Percentiles rank a stretch among this genome's conserved stretches.
These are phyloP conservation scores for Andrena dorsata DNA, from an alignment of 2,888 invertebrate species.

Conservation along the genomic window DNA sequence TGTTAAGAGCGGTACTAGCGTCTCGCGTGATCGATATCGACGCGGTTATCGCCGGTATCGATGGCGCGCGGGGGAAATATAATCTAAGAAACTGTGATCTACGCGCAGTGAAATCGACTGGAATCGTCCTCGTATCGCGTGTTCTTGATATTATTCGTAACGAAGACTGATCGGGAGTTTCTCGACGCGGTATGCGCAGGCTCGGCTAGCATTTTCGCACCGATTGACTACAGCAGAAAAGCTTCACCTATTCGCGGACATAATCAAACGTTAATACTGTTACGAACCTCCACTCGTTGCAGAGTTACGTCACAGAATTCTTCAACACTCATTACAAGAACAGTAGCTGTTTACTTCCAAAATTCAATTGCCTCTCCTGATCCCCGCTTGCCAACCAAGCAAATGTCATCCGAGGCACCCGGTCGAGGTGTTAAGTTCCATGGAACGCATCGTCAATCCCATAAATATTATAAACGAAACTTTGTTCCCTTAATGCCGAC, in stretches of 20 bases:
- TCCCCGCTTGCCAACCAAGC: background rate
- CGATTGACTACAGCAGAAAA: background rate
- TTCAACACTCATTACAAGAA: too few relatives aligned
- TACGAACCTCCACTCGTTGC: too few relatives aligned
- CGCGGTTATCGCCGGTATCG: conserved; percentile 53
- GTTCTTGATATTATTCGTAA: conserved; percentile 32
- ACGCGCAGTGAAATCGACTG: conserved; percentile 52
- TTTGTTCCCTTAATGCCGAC: background rate
- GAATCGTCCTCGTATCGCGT: conserved; percentile 46
- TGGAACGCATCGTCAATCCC: background rate
- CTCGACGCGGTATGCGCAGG: background rate
- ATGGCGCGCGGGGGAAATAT: conserved; percentile 50
- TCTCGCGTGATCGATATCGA: conserved; percentile 59
- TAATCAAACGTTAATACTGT: too few relatives aligned
- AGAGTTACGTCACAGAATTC: too few relatives aligned
- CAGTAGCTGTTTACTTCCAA: too few relatives aligned
- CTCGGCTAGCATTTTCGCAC: conserved; percentile 11
- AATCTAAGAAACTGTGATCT: conserved; percentile 53
- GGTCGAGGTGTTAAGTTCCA: background rate
- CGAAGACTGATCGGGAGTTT: conserved; percentile 45
- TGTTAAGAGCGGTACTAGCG: conserved; percentile 51
- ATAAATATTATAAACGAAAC: background rate
- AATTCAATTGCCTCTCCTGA: too few relatives aligned
- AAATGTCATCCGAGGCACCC: background rate
- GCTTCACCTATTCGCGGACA: too few relatives aligned